Conservation (phyloP, 2,113 vertebrate genomes). For the Brachyistius frenatus region DNA sequence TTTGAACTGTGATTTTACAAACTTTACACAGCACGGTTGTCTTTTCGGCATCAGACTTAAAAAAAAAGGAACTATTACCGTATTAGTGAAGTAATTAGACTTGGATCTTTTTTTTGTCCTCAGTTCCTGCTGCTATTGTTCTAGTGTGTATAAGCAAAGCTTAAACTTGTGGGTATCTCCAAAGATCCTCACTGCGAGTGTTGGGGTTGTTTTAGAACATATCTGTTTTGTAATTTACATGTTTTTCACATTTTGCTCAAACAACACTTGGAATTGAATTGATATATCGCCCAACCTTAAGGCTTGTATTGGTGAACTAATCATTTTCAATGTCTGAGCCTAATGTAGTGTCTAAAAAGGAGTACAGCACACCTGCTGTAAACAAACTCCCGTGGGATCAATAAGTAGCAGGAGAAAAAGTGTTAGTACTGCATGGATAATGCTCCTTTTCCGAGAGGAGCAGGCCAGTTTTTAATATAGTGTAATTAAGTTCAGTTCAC, state of each 20-base stretch:
- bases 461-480: too few relatives aligned
- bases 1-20: neutral
- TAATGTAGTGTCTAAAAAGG: too few relatives aligned
- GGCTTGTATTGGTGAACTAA: too few relatives aligned
- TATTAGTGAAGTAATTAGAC: neutral
- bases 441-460: neutral
- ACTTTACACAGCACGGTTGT: constrained; percentile 5
- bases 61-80: neutral
- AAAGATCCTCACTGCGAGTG: too few relatives aligned
- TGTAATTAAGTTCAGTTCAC: too few relatives aligned
- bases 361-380: neutral
- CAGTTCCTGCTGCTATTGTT: neutral
- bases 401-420: too few relatives aligned
- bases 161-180: neutral
- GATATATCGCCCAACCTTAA: neutral
- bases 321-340: too few relatives aligned
- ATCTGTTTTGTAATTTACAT: neutral
- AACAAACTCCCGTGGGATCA: neutral
- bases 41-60: neutral
- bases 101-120: neutral
- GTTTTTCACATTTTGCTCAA: neutral
- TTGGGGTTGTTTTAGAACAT: neutral
- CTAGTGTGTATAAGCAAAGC: neutral
- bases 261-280: neutral
- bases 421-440: too few relatives aligned